Conservation (phyloP, 2,797 vertebrate genomes). For the Hyperoplus immaculatus region DNA sequence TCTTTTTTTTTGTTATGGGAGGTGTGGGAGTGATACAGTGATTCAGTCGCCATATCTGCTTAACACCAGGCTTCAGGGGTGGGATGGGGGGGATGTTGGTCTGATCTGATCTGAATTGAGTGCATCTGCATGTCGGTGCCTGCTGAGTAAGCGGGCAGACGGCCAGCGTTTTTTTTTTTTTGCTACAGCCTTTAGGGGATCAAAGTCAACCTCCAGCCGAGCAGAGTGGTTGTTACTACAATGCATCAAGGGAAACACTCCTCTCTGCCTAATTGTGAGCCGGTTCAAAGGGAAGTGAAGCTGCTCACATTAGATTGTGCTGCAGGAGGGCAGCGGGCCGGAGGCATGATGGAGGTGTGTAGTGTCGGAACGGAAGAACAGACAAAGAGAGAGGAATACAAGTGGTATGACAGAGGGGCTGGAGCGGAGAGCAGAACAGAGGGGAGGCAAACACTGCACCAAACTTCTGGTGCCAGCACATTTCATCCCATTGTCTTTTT, state of each 20-base stretch:
- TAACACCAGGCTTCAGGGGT: conserved; percentile 37
- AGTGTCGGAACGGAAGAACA: conserved; percentile 26
- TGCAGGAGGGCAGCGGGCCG: conserved; percentile 3
- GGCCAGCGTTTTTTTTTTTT: neutral
- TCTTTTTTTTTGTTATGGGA: neutral
- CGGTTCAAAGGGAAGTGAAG: conserved; percentile 61
- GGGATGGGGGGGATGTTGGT: conserved; percentile 18
- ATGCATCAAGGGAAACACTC: conserved; percentile 50
- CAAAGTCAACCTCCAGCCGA: conserved; percentile 67
- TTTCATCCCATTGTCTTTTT: conserved; percentile 75
- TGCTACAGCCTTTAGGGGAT: conserved; percentile 56
- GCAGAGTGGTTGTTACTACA: conserved; percentile 59
- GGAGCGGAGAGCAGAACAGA: conserved; percentile 57
- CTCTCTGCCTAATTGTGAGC: conserved; percentile 62
- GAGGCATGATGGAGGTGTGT: conserved; percentile 35
- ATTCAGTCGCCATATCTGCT: conserved; percentile 37
- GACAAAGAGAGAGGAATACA: conserved; percentile 47
- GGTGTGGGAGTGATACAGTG: conserved; percentile 27
- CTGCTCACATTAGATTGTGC: conserved; percentile 70
- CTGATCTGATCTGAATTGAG: conserved; percentile 31
- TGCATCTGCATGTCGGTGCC: conserved; percentile 20
- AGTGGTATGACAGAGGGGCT: conserved; percentile 56
- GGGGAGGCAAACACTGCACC: conserved; percentile 52
- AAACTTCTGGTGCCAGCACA: conserved; percentile 73
- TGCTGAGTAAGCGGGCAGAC: conserved; percentile 21